Base-by-base conservation (phyloP, 2,797 vertebrate species). In the Squalus acanthias region DNA sequence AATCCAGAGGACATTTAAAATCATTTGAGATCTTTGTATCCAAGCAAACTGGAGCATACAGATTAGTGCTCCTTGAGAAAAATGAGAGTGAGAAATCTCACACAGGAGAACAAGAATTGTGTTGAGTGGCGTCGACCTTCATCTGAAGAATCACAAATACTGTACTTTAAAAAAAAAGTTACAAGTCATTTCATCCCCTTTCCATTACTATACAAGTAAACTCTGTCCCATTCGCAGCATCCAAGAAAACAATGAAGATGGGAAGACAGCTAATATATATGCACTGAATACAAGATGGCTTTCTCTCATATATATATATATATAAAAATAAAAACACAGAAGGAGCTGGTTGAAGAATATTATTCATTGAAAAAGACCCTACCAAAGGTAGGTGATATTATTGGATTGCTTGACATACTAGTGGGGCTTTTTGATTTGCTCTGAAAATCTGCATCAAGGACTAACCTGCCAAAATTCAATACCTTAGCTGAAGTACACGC, bases 391-490 rank as follows among this genome's bases (percentile, higher is more conserved):
- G 65, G 20, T 93, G 22, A 69, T 69, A 93, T 39, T 69, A 39
- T 4, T 67, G 15, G 60, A 92, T n/a, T 63, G 13, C 33, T 92
- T 65, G 60, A 92, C 60, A 93, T 15, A 91, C 9, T 15, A 91
- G n/a, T 46, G 65, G 63, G 63, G 20, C 8, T 93, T 93, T 93
- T 67, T 69, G 63, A 93, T 67, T 69, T 93, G 17, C 63, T 69
- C 91, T 69, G 65, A 93, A 93, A 69, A 93, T 93, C 91, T 93
- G 91, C 65, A 69, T 69, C 91, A n/a, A 93, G 65, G 91, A 93
- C 63, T 39, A 93, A 93, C n/a, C n/a, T 93, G 63, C 65, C 91
- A 93, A 93, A 93, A 46, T 67, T 69, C 65, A 93, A 93, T 69
- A 93, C 91, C 65, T 93, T 39, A 93, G n/a, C 63, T 93, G 91